These are phyloP conservation scores for Geopemphigus sp. DNA, from an alignment of 1,140 invertebrate species.

Conservation along the genomic window DNA sequence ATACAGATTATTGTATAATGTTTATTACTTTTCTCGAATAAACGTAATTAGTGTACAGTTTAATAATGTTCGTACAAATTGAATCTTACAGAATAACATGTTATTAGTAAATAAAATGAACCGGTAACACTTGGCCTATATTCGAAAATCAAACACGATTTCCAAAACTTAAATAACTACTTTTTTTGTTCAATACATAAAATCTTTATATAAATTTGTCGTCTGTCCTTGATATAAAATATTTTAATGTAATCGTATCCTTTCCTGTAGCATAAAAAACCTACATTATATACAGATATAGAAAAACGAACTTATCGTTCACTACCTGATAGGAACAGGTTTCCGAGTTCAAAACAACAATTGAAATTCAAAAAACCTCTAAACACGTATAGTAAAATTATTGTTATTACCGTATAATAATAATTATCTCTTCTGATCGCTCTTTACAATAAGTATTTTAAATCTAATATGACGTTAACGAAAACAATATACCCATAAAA, in stretches of 20 bases:
- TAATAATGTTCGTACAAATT: neutral
- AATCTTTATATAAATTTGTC: slow-evolving; percentile 4
- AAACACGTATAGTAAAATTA: neutral
- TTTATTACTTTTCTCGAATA: neutral
- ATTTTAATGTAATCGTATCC: slow-evolving; percentile 10
- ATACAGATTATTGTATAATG: neutral
- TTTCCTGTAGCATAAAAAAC: slow-evolving; percentile 6
- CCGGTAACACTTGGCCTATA: slow-evolving; percentile 31
- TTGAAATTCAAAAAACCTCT: slow-evolving; percentile 11
- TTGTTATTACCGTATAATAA: neutral
- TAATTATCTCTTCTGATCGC: neutral
- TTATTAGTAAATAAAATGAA: neutral
- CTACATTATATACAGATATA: neutral
- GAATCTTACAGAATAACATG: neutral
- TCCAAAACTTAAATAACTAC: slow-evolving; percentile 21
- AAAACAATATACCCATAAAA: neutral
- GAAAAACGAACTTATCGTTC: slow-evolving; percentile 6
- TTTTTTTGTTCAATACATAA: slow-evolving; percentile 7
- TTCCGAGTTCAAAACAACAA: neutral
- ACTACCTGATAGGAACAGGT: neutral
- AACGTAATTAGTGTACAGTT: neutral
- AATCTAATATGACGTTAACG: neutral
- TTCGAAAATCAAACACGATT: slow-evolving; percentile 16
- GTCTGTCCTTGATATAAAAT: slow-evolving; percentile 6
- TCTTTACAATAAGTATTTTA: neutral